These are phyloP conservation scores for Myotis brandtii DNA, from an alignment of 2,113 vertebrate genomes.

Conservation along the genomic window DNA sequence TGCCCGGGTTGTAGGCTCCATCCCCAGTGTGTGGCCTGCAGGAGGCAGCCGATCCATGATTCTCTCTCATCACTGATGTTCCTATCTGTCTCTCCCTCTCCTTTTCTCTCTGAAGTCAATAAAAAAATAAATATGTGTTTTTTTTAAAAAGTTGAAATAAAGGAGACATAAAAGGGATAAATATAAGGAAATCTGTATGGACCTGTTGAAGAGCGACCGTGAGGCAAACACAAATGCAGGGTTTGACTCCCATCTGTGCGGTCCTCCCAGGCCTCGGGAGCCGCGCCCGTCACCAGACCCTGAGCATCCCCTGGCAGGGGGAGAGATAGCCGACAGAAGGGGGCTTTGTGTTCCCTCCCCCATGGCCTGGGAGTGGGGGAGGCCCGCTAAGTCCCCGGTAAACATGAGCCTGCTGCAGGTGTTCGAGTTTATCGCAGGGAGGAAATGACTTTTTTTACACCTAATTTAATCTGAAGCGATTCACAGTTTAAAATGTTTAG, in stretches of 20 bases:
- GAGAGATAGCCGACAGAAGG: conserved; percentile 77
- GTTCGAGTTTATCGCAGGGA: conserved; percentile 94
- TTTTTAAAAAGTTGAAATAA: background rate
- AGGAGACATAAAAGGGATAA: background rate
- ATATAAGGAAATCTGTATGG: background rate
- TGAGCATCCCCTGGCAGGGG: conserved; percentile 60
- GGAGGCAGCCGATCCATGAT: too few relatives aligned
- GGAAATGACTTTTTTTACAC: conserved; percentile 99
- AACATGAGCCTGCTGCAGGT: conserved; percentile 90
- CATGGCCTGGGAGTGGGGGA: conserved; percentile 75
- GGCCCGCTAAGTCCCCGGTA: conserved; percentile 84
- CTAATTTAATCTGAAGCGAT: conserved; percentile 99
- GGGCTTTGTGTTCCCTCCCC: conserved; percentile 57
- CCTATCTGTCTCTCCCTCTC: too few relatives aligned
- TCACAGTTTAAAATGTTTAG: conserved; percentile 96
- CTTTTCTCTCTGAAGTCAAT: too few relatives aligned
- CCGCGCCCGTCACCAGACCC: conserved; percentile 27
- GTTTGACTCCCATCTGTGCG: background rate
- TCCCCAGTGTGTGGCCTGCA: too few relatives aligned
- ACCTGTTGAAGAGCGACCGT: background rate
- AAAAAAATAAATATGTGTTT: too few relatives aligned
- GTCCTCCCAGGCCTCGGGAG: background rate
- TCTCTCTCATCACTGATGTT: too few relatives aligned
- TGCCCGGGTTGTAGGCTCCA: too few relatives aligned
- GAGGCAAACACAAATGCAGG: background rate